phyloP scores from a whole-genome alignment of 2,113 vertebrate genomes.

The Cyanoramphus novaezelandiae region DNA sequence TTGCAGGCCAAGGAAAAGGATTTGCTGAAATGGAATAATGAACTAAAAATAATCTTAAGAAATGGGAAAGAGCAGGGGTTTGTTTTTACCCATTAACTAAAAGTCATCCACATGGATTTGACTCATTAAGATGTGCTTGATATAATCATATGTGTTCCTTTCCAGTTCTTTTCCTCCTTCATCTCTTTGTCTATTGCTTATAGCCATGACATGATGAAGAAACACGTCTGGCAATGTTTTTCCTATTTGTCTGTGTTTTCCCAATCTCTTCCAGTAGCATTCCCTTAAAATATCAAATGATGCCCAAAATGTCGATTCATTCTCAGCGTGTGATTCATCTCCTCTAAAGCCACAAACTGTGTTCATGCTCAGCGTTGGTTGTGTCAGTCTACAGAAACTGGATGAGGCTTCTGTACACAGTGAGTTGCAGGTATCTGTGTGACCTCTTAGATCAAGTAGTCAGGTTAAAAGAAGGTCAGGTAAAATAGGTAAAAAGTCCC shows the following conservation, averaged over 20 bases:
- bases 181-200: background rate
- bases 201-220: background rate
- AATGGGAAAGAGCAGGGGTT: background rate
- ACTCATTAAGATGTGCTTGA: background rate
- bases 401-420: background rate
- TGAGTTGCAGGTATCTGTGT: background rate
- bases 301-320: background rate
- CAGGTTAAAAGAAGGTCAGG: background rate
- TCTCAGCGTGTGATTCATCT: background rate
- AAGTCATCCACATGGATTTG: background rate
- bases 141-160: background rate
- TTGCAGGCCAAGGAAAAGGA: background rate
- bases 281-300: background rate
- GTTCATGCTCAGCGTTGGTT: background rate
- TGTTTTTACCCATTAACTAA: background rate
- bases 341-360: background rate
- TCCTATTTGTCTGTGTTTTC: background rate
- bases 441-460: background rate
- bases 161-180: background rate
- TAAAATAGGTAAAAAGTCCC: background rate
- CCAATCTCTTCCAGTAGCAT: background rate
- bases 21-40: background rate
- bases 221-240: background rate
- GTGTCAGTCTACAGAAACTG: background rate
- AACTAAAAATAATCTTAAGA: background rate